Percentiles rank a stretch among this genome's conserved stretches.
phyloP scores from a whole-genome alignment of 2,888 invertebrate species.

The Germaria angustata region DNA sequence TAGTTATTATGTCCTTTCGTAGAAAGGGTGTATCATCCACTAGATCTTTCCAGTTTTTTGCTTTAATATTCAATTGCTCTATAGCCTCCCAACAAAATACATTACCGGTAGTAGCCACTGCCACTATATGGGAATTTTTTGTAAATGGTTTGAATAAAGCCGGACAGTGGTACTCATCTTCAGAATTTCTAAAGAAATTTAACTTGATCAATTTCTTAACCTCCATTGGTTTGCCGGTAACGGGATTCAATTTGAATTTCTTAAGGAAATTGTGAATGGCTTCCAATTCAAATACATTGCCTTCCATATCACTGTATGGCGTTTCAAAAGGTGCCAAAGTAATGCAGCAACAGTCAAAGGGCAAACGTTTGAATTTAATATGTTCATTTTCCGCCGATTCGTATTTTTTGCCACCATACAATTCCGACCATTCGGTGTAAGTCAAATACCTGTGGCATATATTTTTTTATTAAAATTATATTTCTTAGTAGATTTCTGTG shows the following conservation, averaged over 20 bases:
- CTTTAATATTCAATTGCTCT: conserved; percentile 96
- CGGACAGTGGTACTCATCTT: conserved; percentile 93
- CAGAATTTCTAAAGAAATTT: conserved; percentile 90
- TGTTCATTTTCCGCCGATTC: conserved; percentile 86
- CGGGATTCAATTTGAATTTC: conserved; percentile 95
- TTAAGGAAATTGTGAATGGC: conserved; percentile 92
- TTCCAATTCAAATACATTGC: conserved; percentile 95
- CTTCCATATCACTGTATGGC: conserved; percentile 93
- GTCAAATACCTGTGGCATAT: conserved; percentile 75
- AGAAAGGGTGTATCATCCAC: conserved; percentile 93
- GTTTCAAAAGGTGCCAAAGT: conserved; percentile 95
- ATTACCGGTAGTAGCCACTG: conserved; percentile 94
- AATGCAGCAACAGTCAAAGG: conserved; percentile 95
- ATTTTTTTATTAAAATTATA: not conserved
- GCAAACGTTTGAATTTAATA: conserved; percentile 92
- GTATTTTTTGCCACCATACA: conserved; percentile 92
- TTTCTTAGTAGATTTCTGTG: not conserved
- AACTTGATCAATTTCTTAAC: conserved; percentile 90
- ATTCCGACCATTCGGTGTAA: conserved; percentile 84
- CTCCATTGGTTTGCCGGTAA: conserved; percentile 93
- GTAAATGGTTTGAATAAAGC: conserved; percentile 95
- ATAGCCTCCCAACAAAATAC: conserved; percentile 97
- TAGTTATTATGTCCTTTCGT: conserved; percentile 92
- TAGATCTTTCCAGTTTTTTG: conserved; percentile 96
- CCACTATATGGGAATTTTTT: conserved; percentile 95